Evolutionary conservation across 2,888 invertebrate genomes (phyloP).

Genomic region (Cataglyphis albicans): DNA sequence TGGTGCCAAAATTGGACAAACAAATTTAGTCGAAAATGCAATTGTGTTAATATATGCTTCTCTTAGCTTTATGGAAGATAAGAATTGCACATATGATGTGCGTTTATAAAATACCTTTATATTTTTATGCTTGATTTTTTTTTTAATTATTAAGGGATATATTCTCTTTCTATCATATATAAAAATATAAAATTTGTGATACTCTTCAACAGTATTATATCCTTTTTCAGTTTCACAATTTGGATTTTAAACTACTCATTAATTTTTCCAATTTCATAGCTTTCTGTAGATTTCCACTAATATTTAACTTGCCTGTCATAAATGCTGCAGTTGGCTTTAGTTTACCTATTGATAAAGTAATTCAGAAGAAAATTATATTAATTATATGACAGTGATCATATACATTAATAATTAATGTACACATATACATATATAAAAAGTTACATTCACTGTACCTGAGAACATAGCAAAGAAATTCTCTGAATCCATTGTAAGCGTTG

Average conservation of each 20-base stretch:
- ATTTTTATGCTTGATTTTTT: background rate
- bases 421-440: conserved; percentile 5
- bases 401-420: background rate
- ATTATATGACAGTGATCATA: background rate
- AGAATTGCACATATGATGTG: background rate
- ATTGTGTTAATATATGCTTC: background rate
- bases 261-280: conserved; percentile 98
- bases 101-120: background rate
- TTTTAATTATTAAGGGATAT: background rate
- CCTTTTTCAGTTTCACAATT: conserved; percentile 85
- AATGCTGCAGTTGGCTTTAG: conserved; percentile 96
- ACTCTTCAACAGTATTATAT: conserved; percentile 20
- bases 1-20: background rate
- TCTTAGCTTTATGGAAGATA: background rate
- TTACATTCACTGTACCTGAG: conserved; percentile 86
- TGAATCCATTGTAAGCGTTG: conserved; percentile 94
- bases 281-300: conserved; percentile 95
- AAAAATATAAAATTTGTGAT: conserved; percentile 43
- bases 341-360: conserved; percentile 88
- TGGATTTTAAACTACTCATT: conserved; percentile 93
- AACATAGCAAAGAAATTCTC: conserved; percentile 93
- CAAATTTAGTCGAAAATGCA: background rate
- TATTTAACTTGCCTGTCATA: conserved; percentile 98
- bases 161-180: conserved; percentile 27
- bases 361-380: background rate